Evolutionary conservation across 1,140 invertebrate species (phyloP).

Genomic region (Maniola jurtina): DNA sequence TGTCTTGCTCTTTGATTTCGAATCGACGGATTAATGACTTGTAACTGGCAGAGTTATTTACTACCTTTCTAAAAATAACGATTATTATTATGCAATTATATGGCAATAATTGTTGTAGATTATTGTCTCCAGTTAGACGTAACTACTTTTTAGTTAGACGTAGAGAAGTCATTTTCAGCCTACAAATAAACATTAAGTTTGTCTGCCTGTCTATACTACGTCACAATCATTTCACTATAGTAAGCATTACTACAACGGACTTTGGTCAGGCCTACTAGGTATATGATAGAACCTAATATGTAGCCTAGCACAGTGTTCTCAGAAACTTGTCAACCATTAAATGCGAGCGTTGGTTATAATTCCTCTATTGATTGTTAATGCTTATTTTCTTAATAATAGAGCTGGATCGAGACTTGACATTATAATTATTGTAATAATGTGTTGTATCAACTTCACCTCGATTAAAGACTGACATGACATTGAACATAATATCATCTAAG

Average conservation of each 20-base stretch:
- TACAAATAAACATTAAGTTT: no score
- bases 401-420: neutral
- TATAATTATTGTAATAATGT: constrained; percentile 13
- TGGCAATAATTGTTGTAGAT: no score
- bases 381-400: constrained; percentile 17
- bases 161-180: no score
- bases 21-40: neutral
- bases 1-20: no score
- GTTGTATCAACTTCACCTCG: neutral
- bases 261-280: neutral
- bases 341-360: neutral
- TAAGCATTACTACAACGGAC: neutral
- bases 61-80: no score
- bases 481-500: neutral
- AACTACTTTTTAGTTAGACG: no score
- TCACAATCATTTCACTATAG: neutral
- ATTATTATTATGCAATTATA: no score
- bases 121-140: no score
- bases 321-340: neutral
- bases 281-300: neutral
- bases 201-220: no score
- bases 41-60: no score
- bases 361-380: constrained; percentile 8
- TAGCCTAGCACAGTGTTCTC: neutral
- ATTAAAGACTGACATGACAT: constrained; percentile 14